phyloP scores from a whole-genome alignment of 1,140 invertebrate genomes.

The Zaprionus africanus region DNA sequence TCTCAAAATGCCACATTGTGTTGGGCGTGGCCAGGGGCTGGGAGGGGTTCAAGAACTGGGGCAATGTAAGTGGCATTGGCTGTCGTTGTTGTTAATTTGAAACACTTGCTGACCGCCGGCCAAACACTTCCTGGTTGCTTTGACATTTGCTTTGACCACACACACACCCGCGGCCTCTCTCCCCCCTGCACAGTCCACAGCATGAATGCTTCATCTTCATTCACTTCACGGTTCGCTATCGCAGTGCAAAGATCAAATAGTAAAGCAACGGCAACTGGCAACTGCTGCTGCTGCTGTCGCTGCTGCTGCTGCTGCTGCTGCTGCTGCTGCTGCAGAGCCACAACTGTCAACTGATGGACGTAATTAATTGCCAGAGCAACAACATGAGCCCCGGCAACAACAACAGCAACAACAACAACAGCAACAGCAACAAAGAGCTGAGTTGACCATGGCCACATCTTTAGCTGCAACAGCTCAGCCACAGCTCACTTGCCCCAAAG shows the following conservation, averaged over 20 bases:
- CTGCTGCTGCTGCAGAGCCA: conserved; percentile 38
- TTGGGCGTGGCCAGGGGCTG: background rate
- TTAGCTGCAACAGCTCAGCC: conserved; percentile 44
- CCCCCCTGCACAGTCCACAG: background rate
- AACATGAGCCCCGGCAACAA: conserved; percentile 19
- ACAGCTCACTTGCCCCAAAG: conserved; percentile 30
- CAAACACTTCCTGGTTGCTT: conserved; percentile 53
- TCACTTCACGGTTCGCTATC: conserved; percentile 57
- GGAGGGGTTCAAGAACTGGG: conserved; percentile 22
- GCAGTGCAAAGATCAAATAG: conserved; percentile 81
- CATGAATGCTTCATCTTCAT: conserved; percentile 11
- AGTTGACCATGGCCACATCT: conserved; percentile 59
- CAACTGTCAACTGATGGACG: conserved; percentile 53
- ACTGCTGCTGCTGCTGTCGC: conserved; percentile 24
- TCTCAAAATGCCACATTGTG: conserved; percentile 35
- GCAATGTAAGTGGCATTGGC: conserved; percentile 46
- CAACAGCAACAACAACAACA: conserved; percentile 22
- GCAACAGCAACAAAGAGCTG: conserved; percentile 26
- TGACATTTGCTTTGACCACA: conserved; percentile 46
- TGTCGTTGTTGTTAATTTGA: conserved; percentile 56
- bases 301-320: conserved; percentile 18
- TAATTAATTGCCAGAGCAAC: conserved; percentile 75
- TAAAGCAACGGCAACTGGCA: conserved; percentile 67
- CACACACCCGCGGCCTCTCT: conserved; percentile 4
- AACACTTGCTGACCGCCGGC: conserved; percentile 46